phyloP scores from a whole-genome alignment of 2,113 vertebrate genomes.

The Upupa epops region DNA sequence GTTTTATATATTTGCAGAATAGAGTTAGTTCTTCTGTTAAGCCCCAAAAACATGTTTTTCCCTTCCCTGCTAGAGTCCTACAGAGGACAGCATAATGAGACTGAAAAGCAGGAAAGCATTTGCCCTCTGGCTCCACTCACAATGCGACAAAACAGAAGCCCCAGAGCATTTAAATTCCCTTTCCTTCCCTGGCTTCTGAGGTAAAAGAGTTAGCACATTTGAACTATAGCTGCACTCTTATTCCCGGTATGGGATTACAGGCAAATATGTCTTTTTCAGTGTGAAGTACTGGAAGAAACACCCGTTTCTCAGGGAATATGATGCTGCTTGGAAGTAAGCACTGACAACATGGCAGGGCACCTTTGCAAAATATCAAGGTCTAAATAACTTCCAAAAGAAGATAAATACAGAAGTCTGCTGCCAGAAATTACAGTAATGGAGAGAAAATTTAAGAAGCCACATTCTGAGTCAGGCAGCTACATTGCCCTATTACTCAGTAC shows the following conservation, averaged over 20 bases:
- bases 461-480: neutral
- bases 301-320: neutral
- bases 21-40: neutral
- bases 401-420: neutral
- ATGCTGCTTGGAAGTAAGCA: neutral
- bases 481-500: neutral
- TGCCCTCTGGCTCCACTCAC: neutral
- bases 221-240: too few relatives aligned
- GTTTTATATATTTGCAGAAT: slow-evolving; percentile 10
- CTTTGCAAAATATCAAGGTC: neutral
- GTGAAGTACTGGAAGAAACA: neutral
- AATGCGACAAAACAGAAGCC: neutral
- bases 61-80: neutral
- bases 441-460: neutral
- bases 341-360: neutral
- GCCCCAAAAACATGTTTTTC: neutral
- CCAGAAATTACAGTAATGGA: slow-evolving; percentile 47
- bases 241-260: neutral
- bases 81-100: neutral
- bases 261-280: neutral
- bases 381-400: neutral
- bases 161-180: neutral
- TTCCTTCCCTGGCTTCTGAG: neutral
- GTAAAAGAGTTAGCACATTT: neutral
- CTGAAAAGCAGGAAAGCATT: neutral